Evolutionary conservation across 2,797 vertebrate species (phyloP), one percentile per base, ranked within the genome.

Genomic region (Tapera naevia): DNA sequence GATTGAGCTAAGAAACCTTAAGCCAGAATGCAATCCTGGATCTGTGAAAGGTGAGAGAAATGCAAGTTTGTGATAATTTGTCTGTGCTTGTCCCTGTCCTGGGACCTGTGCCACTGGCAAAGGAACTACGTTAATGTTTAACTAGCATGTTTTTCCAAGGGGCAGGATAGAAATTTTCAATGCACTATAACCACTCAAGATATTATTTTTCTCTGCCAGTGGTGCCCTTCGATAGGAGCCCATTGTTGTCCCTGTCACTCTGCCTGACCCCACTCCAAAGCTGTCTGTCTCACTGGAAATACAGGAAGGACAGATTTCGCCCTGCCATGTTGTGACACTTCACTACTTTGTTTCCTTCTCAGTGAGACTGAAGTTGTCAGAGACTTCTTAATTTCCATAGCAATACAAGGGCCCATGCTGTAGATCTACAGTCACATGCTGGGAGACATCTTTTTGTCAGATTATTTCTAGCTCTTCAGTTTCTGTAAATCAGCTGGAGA

Each of bases 341-440:
- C 41, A 33, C 28, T 80, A 16, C 12, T 86, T 88, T 7, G 1
- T 84, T 88, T 93, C n/a, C 22, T 67, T 64, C 17, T 85, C 33
- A 9, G 30, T 67, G 64, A 73, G 48, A 57, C 82, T 90, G 82
- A 93, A 87, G 22, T 17, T 90, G 53, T 41, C 41, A 75, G 41
- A 61, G 24, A 67, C 60, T 50, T 91, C 79, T 67, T 60, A 11
- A 94, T 93, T 93, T 84, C 94, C 94, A 82, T 70, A 67, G 88
- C 4, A 5, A 96, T 88, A 62, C 70, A 61, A 82, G 21, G 70
- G 25, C n/a, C 48, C 13, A 1, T 41, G 16, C 66, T 25, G 7
- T 51, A 56, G 32, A 79, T 70, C 62, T 70, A 48, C 65, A 80
- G 41, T 41, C 46, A 67, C 37, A 18, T 13, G 33, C 85, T 67